These are phyloP conservation scores for Epinephelus cyanopodus DNA, from an alignment of 2,113 vertebrate species.

Conservation along the genomic window DNA sequence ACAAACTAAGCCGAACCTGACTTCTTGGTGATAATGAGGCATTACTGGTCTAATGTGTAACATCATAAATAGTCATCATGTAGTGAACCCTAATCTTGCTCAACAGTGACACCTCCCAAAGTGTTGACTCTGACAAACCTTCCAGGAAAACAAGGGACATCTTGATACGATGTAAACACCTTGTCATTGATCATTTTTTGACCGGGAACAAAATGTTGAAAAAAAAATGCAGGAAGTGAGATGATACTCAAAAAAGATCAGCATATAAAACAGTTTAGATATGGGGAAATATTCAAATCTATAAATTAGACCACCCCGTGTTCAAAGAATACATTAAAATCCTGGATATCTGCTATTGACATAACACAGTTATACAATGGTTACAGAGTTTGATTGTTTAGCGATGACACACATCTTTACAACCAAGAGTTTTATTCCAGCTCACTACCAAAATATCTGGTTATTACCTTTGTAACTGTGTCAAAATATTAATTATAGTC, in stretches of 20 bases:
- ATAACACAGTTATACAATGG: no score
- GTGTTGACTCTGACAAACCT: constrained; percentile 15
- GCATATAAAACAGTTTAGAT: neutral
- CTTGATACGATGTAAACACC: neutral
- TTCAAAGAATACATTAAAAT: neutral
- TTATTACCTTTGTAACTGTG: neutral
- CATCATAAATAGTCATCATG: constrained; percentile 30
- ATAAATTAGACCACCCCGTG: neutral
- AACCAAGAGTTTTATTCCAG: neutral
- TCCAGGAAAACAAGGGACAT: constrained; percentile 33
- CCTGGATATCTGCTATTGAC: neutral
- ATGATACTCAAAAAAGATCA: neutral
- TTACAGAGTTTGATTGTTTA: no score
- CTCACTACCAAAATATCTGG: neutral
- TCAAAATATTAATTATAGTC: neutral
- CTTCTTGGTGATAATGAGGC: no score
- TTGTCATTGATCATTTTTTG: neutral
- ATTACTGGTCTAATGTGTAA: constrained; percentile 2
- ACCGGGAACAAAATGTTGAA: neutral
- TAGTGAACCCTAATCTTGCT: constrained; percentile 23
- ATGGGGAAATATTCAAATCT: neutral
- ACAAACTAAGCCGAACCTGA: no score
- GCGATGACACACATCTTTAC: neutral
- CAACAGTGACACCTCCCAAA: constrained; percentile 2
- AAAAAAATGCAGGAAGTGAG: neutral